phyloP scores from a whole-genome alignment of 2,797 vertebrate species.

The Thaleichthys pacificus region DNA sequence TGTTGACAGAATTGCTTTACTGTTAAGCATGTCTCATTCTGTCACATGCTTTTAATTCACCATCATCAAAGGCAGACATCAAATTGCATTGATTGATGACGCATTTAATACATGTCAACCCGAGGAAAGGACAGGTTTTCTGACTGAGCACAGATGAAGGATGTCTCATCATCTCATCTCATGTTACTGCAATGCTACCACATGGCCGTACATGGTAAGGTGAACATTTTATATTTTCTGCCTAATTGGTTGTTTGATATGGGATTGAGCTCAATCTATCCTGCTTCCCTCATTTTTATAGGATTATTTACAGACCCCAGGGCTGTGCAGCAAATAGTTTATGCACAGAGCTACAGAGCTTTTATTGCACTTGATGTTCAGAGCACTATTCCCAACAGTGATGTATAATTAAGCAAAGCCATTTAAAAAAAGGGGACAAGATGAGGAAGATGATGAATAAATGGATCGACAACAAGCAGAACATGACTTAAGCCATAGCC shows the following conservation, averaged over 20 bases:
- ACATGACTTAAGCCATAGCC: slow-evolving; percentile 35
- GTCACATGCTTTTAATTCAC: slow-evolving; percentile 9
- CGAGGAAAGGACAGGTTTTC: slow-evolving; percentile 7
- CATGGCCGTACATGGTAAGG: slow-evolving; percentile 29
- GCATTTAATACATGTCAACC: slow-evolving; percentile 15
- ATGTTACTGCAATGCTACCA: not conserved
- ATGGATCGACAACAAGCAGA: slow-evolving; percentile 55
- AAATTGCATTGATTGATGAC: slow-evolving; percentile 28
- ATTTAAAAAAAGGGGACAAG: slow-evolving; percentile 47
- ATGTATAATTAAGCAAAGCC: slow-evolving; percentile 53
- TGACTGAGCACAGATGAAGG: slow-evolving; percentile 19
- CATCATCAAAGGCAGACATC: not conserved
- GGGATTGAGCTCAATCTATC: slow-evolving; percentile 59
- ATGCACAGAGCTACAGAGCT: slow-evolving; percentile 37
- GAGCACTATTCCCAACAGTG: slow-evolving; percentile 30
- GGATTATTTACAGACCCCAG: slow-evolving; percentile 62
- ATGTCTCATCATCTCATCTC: not conserved
- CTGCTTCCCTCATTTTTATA: slow-evolving; percentile 53
- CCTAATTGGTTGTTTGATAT: slow-evolving; percentile 60
- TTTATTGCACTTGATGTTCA: slow-evolving; percentile 31
- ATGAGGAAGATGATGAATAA: slow-evolving; percentile 42
- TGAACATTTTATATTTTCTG: slow-evolving; percentile 48
- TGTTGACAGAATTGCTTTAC: not conserved
- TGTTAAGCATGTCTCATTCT: not conserved
- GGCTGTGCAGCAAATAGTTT: slow-evolving; percentile 42